Conservation (phyloP, 1,140 invertebrate genomes). For the Ooceraea biroi region DNA sequence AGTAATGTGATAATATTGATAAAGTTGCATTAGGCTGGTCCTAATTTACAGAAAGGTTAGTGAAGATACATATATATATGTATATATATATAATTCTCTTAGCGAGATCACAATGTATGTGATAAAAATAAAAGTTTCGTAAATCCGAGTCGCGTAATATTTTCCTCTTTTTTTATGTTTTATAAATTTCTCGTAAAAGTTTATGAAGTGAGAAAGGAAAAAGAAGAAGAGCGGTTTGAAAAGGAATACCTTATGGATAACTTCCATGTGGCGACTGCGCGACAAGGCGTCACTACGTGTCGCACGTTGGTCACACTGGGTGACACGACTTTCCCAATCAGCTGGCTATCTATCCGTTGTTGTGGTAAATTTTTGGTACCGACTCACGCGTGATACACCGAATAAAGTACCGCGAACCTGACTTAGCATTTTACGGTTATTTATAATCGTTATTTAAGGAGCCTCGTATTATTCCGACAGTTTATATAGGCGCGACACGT, state of each 20-base stretch:
- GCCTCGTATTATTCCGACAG: slow-evolving; percentile 10
- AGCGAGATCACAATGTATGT: slow-evolving; percentile 46
- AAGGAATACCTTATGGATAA: neutral
- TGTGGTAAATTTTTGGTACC: slow-evolving; percentile 7
- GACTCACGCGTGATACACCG: slow-evolving; percentile 10
- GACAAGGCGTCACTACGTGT: too few species aligned
- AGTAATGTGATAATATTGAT: slow-evolving; percentile 69
- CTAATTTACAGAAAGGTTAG: slow-evolving; percentile 77
- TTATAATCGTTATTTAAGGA: slow-evolving; percentile 49
- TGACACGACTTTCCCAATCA: slow-evolving; percentile 10
- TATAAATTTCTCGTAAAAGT: neutral
- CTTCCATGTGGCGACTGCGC: too few species aligned
- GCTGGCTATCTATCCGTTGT: slow-evolving; percentile 9
- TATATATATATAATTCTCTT: slow-evolving; percentile 46
- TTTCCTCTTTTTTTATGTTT: neutral
- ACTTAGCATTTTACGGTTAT: slow-evolving; percentile 76
- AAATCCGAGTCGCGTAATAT: slow-evolving; percentile 15
- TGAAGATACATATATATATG: slow-evolving; percentile 51
- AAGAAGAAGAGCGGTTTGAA: neutral
- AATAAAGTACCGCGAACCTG: slow-evolving; percentile 64
- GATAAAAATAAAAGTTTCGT: slow-evolving; percentile 63
- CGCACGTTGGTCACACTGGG: too few species aligned
- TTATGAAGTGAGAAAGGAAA: neutral
- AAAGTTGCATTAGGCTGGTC: slow-evolving; percentile 77
- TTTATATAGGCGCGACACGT: slow-evolving; percentile 3